phyloP scores from a whole-genome alignment of 1,140 invertebrate species.

The Heliconius nattereri region DNA sequence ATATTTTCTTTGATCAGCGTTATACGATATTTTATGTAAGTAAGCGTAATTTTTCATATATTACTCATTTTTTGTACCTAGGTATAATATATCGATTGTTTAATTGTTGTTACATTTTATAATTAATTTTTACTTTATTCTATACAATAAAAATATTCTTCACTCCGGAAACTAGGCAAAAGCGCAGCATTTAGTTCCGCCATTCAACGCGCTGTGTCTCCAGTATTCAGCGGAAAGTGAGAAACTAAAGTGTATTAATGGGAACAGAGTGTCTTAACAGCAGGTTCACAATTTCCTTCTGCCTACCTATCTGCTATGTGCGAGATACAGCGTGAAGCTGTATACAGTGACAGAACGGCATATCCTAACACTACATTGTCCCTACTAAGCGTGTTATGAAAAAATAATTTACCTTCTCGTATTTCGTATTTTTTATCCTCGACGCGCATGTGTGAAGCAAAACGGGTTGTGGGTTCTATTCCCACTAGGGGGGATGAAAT shows the following conservation, averaged over 20 bases:
- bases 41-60: slow-evolving; percentile 7
- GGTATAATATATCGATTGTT: neutral
- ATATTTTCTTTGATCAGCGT: slow-evolving; percentile 3
- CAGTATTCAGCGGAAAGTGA: neutral
- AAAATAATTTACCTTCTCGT: neutral
- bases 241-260: neutral
- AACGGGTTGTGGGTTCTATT: too few relatives aligned
- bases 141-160: neutral
- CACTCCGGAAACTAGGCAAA: neutral
- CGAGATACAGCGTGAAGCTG: neutral
- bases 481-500: too few relatives aligned
- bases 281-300: neutral
- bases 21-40: slow-evolving; percentile 3
- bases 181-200: neutral
- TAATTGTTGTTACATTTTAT: neutral
- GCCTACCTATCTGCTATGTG: neutral
- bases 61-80: neutral
- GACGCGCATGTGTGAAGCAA: too few relatives aligned
- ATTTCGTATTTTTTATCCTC: too few relatives aligned
- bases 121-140: neutral
- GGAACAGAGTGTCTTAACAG: neutral
- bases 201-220: neutral
- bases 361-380: neutral
- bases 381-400: neutral
- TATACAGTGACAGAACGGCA: neutral